Conservation (phyloP, 2,797 vertebrate species). For the Apodemus agrarius region DNA sequence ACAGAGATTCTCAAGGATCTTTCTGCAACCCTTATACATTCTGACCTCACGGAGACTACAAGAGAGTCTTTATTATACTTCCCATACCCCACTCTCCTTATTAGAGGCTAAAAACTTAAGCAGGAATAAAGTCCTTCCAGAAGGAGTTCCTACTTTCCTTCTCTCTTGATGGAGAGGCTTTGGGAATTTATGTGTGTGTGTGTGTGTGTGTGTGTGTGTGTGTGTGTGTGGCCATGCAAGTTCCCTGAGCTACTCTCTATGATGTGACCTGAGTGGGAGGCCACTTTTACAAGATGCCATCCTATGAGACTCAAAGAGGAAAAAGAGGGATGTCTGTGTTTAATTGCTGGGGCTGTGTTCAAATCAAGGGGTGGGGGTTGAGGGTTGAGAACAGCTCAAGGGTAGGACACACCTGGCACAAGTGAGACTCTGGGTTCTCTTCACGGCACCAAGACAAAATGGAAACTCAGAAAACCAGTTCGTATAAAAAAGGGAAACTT, state of each 20-base stretch:
- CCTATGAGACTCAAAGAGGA: not conserved
- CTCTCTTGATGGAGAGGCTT: not conserved
- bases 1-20: not conserved
- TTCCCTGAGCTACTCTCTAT: slow-evolving; percentile 40
- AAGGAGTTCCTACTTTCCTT: slow-evolving; percentile 42
- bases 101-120: slow-evolving; percentile 24
- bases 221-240: not conserved
- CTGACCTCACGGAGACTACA: slow-evolving; percentile 9
- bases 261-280: not conserved
- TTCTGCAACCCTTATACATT: slow-evolving; percentile 3
- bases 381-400: not conserved
- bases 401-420: not conserved
- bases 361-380: not conserved
- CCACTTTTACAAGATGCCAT: slow-evolving; percentile 1
- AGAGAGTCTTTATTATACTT: not conserved
- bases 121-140: not conserved
- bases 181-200: not conserved
- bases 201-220: not conserved
- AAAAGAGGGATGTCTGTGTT: not conserved
- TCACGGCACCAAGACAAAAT: not conserved
- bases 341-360: slow-evolving; percentile 36
- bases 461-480: slow-evolving; percentile 43
- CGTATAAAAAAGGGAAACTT: slow-evolving; percentile 34
- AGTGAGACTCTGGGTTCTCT: not conserved
- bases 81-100: not conserved